Percentiles rank a stretch among this genome's conserved stretches.
phyloP scores from a whole-genome alignment of 2,888 invertebrate species.

The Cyrtodaria siliqua region DNA sequence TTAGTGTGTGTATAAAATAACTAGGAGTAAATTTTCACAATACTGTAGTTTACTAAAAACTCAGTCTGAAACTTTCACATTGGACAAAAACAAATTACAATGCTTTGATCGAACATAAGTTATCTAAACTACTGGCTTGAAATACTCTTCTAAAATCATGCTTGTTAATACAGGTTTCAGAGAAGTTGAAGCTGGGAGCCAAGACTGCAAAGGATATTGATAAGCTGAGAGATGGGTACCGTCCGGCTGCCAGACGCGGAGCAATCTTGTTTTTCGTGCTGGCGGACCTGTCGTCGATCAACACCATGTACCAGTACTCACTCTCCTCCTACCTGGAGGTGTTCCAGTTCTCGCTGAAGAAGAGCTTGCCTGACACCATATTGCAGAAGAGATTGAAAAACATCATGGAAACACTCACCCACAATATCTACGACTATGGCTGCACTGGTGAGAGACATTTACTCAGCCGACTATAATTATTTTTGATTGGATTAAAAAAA shows the following conservation, averaged over 20 bases:
- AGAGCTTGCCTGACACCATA: constrained; percentile 93
- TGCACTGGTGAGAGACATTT: constrained; percentile 93
- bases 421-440: constrained; percentile 96
- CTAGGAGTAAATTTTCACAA: too few species aligned
- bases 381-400: constrained; percentile 91
- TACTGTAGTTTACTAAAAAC: too few species aligned
- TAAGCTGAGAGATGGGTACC: constrained; percentile 93
- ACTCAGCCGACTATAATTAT: too few species aligned
- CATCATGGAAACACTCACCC: constrained; percentile 94
- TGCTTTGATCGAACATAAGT: too few species aligned
- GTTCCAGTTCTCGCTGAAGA: constrained; percentile 92
- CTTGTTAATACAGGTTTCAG: constrained; percentile 88
- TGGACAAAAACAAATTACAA: too few species aligned
- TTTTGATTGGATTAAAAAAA: too few species aligned
- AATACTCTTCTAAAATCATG: too few species aligned
- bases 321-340: constrained; percentile 94
- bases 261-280: constrained; percentile 96
- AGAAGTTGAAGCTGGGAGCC: constrained; percentile 92
- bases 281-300: constrained; percentile 95
- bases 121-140: too few species aligned
- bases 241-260: constrained; percentile 94
- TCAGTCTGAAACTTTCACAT: too few species aligned
- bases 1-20: too few species aligned
- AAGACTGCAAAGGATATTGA: constrained; percentile 94
- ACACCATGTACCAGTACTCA: constrained; percentile 97